Evolutionary conservation across 1,140 invertebrate species (phyloP), one percentile per base, ranked within the genome.

Genomic region (Nasonia longicornis): DNA sequence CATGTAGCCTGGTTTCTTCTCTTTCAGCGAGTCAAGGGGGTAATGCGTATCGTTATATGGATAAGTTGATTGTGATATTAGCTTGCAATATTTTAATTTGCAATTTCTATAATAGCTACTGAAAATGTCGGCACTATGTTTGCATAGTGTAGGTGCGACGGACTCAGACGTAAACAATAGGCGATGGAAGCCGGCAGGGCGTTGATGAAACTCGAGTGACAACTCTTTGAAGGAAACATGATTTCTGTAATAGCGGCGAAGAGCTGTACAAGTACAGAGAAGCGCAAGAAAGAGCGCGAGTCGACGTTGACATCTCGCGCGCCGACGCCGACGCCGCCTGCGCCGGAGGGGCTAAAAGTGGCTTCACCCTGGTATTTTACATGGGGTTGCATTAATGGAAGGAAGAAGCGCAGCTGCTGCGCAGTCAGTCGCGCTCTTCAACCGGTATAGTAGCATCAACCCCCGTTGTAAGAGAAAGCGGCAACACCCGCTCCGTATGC

Each of bases 331-430:
- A 42, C 38, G 38, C 8, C 16, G 16, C n/a, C 16, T n/a, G 20
- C 16, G 52, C 4, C 6, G 16, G 52, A n/a, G 52, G 16, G 20
- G 52, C 52, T 58, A 58, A 58, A 58, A 58, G 52, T 58, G 52
- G 20, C 52, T 58, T n/a, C 20, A n/a, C 52, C 52, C 16, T n/a
- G 52, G 3, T 58, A 58, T 58, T 58, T 58, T 58, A 58, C 52
- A 58, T 58, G 52, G 52, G 52, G 52, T 58, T 58, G 52, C 52
- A 58, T 58, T 58, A n/a, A 58, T 58, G 52, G 52, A 58, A 58
- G 52, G 52, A 58, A n/a, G 52, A 58, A 58, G 16, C 16, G 3
- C 52, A 58, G 52, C 52, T 58, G 52, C 52, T n/a, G 20, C 52
- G 16, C 3, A 20, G 16, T 58, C 52, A n/a, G 52, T 7, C 52